A percentile compares a stretch with the other conserved stretches of the same genome.
Evolutionary conservation across 2,113 vertebrate species (phyloP).

Genomic region (Galeopterus variegatus): DNA sequence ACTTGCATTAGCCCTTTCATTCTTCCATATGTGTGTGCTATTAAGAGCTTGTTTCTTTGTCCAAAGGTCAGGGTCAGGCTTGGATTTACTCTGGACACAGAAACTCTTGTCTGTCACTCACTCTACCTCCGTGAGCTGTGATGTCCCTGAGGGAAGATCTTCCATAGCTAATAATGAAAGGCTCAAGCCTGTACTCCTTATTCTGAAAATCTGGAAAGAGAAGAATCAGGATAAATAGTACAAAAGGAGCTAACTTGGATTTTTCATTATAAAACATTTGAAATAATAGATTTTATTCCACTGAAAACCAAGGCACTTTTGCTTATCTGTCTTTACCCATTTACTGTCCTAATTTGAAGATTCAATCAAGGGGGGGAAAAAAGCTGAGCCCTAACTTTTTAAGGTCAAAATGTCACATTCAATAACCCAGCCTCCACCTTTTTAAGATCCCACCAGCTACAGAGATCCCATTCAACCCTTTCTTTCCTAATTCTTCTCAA

Average conservation of each 20-base stretch:
- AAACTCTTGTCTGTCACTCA: slow-evolving; percentile 40
- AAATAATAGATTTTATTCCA: background rate
- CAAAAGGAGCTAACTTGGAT: background rate
- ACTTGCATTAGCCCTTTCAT: background rate
- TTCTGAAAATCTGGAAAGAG: background rate
- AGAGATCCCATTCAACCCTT: background rate
- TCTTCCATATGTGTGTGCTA: background rate
- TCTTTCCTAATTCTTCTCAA: background rate
- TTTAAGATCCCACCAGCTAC: background rate
- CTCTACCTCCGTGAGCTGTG: background rate
- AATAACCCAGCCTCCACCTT: background rate
- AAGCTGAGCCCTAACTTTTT: background rate
- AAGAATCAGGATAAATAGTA: background rate
- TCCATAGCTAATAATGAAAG: slow-evolving; percentile 12
- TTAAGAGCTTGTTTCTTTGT: background rate
- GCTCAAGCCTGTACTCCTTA: background rate
- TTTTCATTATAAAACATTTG: slow-evolving; percentile 49
- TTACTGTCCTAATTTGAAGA: slow-evolving; percentile 20
- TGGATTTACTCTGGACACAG: slow-evolving; percentile 24
- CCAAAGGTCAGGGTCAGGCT: background rate
- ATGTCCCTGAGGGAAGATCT: slow-evolving; percentile 60
- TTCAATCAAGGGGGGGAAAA: rapidly evolving
- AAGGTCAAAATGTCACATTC: background rate
- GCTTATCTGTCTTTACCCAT: background rate
- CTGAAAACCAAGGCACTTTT: background rate